A percentile compares a stretch with the other conserved stretches of the same genome.
phyloP scores from a whole-genome alignment of 2,113 vertebrate genomes.

The Gambusia affinis region DNA sequence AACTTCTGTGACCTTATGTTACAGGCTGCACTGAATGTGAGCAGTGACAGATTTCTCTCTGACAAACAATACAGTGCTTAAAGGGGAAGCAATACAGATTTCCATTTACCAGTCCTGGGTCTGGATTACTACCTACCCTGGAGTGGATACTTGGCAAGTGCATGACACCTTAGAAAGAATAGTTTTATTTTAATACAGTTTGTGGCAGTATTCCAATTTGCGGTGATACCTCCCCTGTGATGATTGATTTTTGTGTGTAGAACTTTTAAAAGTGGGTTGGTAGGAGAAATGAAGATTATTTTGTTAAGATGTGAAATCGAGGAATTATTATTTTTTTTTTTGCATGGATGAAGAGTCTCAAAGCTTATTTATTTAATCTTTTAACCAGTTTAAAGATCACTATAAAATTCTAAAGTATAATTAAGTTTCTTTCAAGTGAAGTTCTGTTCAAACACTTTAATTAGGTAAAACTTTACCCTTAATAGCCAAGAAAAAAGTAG shows the following conservation, averaged over 20 bases:
- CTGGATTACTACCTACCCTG: conserved; percentile 17
- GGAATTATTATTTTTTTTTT: too few relatives aligned
- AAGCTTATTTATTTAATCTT: too few relatives aligned
- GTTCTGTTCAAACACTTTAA: background rate
- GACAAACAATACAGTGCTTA: conserved; percentile 36
- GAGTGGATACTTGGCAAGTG: conserved; percentile 32
- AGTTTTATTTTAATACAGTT: background rate
- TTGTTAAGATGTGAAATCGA: too few relatives aligned
- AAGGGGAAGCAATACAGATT: conserved; percentile 36
- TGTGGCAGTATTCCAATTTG: conserved; percentile 14
- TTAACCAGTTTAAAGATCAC: too few relatives aligned
- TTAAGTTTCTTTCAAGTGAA: background rate
- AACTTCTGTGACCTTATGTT: conserved; percentile 60
- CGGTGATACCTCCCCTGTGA: conserved; percentile 3
- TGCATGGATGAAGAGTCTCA: too few relatives aligned
- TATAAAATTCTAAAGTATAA: too few relatives aligned
- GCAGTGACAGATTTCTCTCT: conserved; percentile 51
- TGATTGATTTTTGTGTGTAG: conserved; percentile 18
- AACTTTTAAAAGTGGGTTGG: conserved; percentile 14
- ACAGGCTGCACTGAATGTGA: conserved; percentile 41
- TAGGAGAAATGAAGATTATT: background rate
- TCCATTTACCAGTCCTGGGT: conserved; percentile 31
- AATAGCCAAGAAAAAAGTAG: too few relatives aligned
- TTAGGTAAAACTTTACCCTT: background rate
- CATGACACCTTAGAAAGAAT: conserved; percentile 3